Base-by-base conservation (phyloP, 2,113 vertebrate genomes). In the Sciurus niger region DNA sequence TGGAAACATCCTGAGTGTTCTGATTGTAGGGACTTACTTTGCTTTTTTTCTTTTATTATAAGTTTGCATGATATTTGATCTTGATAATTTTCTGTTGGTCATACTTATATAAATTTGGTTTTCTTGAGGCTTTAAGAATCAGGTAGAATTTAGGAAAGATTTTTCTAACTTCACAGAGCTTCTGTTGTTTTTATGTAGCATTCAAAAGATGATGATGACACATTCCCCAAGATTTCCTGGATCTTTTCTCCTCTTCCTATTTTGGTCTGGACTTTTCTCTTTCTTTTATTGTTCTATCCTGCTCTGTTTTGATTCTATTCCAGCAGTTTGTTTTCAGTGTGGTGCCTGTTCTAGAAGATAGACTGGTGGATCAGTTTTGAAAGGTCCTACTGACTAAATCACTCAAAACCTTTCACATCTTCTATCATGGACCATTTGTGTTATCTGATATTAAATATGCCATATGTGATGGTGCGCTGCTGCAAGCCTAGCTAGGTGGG, bases 71-170 rank as follows among this genome's bases (percentile, higher is more conserved):
- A 40, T 8, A 55, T 96, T 94, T 73, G 63, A 94, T 37, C 16
- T 73, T 79, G 34, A 32, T 84, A 70, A 22, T 73, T 86, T 96
- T 60, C 25, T 89, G 12, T 93, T 89, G 79, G 30, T 92, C 37
- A 90, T 79, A 80, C 89, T 85, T 89, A 80, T 82, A 83, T 93
- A 2, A 18, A 90, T 51, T 92, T 68, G 32, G 32, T 28, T 89
- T 96, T 84, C n/a, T 84, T 92, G 11, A 84, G 63, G 46, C n/a
- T 67, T 92, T 58, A 13, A 73, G 37, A 40, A 48, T 80, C 53
- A 87, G 70, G 13, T 87, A 16, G 22, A 84, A 78, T 77, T 93
- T 18, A 63, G 46, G 37, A 58, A 79, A 65, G 25, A 37, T 84
- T 78, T 40, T 73, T 82, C 28, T 77, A 34, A 87, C 48, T 90